Base-by-base conservation (phyloP, 2,888 invertebrate genomes). In the Noctua fimbriata region DNA sequence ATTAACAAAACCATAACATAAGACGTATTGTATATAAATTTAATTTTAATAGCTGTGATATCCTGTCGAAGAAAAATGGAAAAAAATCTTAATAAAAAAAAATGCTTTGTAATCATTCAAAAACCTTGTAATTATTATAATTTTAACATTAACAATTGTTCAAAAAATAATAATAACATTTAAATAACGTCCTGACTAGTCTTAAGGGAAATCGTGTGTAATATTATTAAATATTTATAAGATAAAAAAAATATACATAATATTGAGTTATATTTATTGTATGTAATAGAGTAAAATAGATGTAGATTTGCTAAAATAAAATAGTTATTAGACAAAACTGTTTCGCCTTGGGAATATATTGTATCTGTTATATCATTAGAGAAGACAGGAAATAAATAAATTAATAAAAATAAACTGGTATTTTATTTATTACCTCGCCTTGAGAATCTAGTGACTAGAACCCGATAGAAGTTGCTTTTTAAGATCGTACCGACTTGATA, bases 21-120 rank as follows among this genome's bases (percentile, higher is more conserved):
- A 81, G 91, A 91, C 79, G 89, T 89, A 91, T 89, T 91, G 93
- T 94, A 95, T 90, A 94, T 95, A 95, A 65, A 92, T 92, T 90
- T 94, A 92, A 94, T 91, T 94, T 93, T 95, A 94, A 94, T 95
- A 95, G 95, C 96, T 96, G 96, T 96, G 96, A 96, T 96, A 96
- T 94, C 92, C 94, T 93, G 92, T 94, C 92, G 89, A 92, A 89
- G 92, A 91, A 90, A 92, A 91, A 91, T 87, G 87, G 84, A 86
- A 88, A 83, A 88, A 82, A 92, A 90, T 81, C 79, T 80, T 79
- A 88, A 84, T 66, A 90, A 90, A 90, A 90, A 76, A 90, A 91
- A 86, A 88, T 88, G 92, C 92, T 92, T 93, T 89, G 82, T 91
- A 86, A 88, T 82, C 79, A 78, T 86, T 84, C 84, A 84, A 78